phyloP scores from a whole-genome alignment of 2,797 vertebrate species.

The Danio tinwini region DNA sequence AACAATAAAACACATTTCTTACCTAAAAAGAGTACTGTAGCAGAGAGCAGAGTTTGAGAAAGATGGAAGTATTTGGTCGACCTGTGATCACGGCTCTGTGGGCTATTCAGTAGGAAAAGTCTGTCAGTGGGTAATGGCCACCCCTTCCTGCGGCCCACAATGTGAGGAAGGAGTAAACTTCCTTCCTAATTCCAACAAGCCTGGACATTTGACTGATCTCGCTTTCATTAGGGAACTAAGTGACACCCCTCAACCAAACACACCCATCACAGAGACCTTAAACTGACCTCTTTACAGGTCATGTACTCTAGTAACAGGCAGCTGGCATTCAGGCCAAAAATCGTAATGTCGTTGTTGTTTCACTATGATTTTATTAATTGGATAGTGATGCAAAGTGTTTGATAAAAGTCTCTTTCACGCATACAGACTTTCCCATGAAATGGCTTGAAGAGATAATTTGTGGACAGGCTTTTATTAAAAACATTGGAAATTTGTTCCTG shows the following conservation, averaged over 20 bases:
- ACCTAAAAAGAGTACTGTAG: slow-evolving; percentile 15
- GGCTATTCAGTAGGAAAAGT: slow-evolving; percentile 79
- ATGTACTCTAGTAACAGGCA: neutral
- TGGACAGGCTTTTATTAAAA: too few species aligned
- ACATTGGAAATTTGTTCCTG: too few species aligned
- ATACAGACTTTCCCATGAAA: too few species aligned
- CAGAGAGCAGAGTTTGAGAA: slow-evolving; percentile 9
- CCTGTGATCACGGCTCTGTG: slow-evolving; percentile 23
- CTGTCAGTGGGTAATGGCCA: slow-evolving; percentile 81
- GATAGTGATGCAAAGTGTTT: too few species aligned
- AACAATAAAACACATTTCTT: neutral
- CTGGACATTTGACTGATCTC: slow-evolving; percentile 34
- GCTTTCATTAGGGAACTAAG: slow-evolving; percentile 27
- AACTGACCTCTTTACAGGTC: slow-evolving; percentile 13
- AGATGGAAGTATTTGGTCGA: slow-evolving; percentile 3
- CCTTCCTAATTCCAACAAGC: slow-evolving; percentile 71
- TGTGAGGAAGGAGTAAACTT: slow-evolving; percentile 90
- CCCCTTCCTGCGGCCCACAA: slow-evolving; percentile 89
- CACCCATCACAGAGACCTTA: slow-evolving; percentile 27
- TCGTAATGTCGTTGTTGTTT: neutral
- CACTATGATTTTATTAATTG: too few species aligned
- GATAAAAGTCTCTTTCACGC: too few species aligned
- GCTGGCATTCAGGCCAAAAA: neutral
- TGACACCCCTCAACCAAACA: slow-evolving; percentile 31
- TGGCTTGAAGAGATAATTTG: too few species aligned